Evolutionary conservation across 1,140 invertebrate species (phyloP).

Genomic region (Muscidifurax raptorellus): DNA sequence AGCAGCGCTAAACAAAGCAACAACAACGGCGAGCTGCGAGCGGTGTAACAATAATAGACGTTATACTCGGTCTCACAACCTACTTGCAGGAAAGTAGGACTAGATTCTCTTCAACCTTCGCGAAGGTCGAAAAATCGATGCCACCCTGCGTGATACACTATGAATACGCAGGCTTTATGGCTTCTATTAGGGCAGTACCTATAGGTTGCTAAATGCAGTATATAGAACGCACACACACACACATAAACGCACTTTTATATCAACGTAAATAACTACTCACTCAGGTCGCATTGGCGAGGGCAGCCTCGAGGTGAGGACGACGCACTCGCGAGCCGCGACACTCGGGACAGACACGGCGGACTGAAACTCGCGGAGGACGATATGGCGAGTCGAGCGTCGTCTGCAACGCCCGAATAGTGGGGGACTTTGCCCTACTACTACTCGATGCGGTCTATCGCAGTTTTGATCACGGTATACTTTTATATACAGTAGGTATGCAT

Average conservation of each 20-base stretch:
- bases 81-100: background rate
- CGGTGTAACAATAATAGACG: background rate
- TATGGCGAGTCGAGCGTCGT: no score
- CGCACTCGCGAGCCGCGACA: background rate
- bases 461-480: no score
- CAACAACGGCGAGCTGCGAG: background rate
- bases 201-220: no score
- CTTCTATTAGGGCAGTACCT: no score
- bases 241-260: background rate
- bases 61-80: no score
- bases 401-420: slow-evolving; percentile 4
- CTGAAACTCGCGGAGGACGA: background rate
- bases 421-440: background rate
- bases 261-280: background rate
- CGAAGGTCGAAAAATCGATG: slow-evolving; percentile 38
- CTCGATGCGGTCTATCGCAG: no score
- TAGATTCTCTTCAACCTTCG: slow-evolving; percentile 16
- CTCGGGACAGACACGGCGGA: background rate
- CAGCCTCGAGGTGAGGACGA: background rate
- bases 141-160: background rate
- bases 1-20: background rate
- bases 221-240: background rate
- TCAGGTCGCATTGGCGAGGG: background rate
- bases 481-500: no score
- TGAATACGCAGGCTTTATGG: background rate